These are phyloP conservation scores for Festucalex cinctus DNA, from an alignment of 2,113 vertebrate species.

Conservation along the genomic window DNA sequence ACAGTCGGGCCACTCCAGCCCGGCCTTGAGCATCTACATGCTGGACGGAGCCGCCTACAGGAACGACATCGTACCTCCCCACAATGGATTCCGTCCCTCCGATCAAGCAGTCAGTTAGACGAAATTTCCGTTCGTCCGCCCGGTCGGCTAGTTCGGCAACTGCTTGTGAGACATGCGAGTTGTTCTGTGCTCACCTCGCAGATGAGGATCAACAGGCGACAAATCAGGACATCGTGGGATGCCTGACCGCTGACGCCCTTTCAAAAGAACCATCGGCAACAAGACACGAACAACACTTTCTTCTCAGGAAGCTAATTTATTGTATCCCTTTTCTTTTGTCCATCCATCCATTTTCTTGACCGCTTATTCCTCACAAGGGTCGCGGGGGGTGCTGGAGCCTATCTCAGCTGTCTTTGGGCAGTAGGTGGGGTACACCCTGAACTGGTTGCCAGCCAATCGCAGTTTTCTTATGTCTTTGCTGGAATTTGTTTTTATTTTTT, in stretches of 20 bases:
- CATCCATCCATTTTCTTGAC: too few relatives aligned
- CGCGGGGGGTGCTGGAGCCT: too few relatives aligned
- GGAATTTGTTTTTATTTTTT: neutral
- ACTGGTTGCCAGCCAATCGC: too few relatives aligned
- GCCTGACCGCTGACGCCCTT: neutral
- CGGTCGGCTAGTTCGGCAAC: too few relatives aligned
- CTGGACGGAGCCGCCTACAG: neutral
- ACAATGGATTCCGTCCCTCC: neutral
- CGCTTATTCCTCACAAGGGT: too few relatives aligned
- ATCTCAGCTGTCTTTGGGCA: too few relatives aligned
- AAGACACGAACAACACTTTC: neutral
- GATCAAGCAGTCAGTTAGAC: conserved; percentile 11
- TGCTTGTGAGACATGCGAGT: neutral
- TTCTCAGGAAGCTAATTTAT: conserved; percentile 1
- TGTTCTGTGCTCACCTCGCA: neutral
- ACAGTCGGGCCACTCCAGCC: neutral
- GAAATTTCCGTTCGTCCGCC: neutral
- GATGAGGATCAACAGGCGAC: conserved; percentile 17
- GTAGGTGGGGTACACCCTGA: too few relatives aligned
- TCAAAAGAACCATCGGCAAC: neutral
- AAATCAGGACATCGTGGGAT: conserved; percentile 8
- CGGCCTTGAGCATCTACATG: neutral
- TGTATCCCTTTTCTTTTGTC: too few relatives aligned
- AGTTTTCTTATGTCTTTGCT: neutral
- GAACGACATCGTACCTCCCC: too few relatives aligned